These are phyloP conservation scores for Hemicentrotus pulcherrimus DNA, from an alignment of 35 echinoderm and acorn worm genomes.

Conservation along the genomic window DNA sequence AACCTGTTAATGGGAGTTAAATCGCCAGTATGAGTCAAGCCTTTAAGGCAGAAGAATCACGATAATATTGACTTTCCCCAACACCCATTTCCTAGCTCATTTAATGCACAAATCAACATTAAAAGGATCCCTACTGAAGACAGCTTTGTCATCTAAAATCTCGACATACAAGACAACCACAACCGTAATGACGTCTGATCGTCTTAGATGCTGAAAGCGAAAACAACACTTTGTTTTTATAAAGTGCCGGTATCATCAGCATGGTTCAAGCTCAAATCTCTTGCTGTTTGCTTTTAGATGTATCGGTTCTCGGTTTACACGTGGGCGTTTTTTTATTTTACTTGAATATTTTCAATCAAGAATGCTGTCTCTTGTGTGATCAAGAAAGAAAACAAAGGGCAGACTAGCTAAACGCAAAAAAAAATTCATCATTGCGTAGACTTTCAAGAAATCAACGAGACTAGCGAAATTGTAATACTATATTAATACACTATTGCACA, in stretches of 20 bases:
- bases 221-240: not conserved
- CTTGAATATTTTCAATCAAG: not conserved
- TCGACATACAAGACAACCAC: not conserved
- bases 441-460: too few species aligned
- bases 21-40: not conserved
- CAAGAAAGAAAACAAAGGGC: not conserved
- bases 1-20: not conserved
- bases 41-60: not conserved
- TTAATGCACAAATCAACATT: slow-evolving; percentile 13
- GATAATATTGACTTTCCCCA: not conserved
- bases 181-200: not conserved
- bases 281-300: not conserved
- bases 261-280: not conserved
- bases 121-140: not conserved
- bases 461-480: too few species aligned
- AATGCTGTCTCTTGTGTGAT: not conserved
- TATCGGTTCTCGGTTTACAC: not conserved
- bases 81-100: not conserved
- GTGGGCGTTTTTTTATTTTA: not conserved
- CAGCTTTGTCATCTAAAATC: not conserved
- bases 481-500: too few species aligned
- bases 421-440: too few species aligned
- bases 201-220: not conserved
- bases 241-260: not conserved
- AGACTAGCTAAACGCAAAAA: too few species aligned